Conservation (phyloP, 2,888 invertebrate genomes). For the Cheilosia vernalis region DNA sequence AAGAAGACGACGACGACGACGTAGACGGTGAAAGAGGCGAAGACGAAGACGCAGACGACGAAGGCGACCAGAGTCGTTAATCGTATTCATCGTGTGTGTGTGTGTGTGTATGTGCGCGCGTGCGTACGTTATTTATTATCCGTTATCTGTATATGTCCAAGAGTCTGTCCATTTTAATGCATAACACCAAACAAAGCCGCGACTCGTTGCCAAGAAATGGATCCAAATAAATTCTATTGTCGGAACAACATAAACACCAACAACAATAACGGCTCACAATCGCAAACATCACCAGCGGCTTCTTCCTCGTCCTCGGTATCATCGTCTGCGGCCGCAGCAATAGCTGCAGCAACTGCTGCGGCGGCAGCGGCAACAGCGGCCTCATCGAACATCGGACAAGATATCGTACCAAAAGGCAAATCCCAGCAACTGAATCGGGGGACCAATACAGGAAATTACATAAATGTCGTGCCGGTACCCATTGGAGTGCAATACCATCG, state of each 20-base stretch:
- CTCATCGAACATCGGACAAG: conserved; percentile 73
- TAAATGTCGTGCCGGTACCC: conserved; percentile 83
- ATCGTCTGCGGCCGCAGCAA: conserved; percentile 75
- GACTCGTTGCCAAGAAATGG: conserved; percentile 78
- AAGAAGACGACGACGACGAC: not conserved
- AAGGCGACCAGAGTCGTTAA: conserved; percentile 3
- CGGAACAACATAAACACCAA: conserved; percentile 74
- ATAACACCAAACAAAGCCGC: conserved; percentile 56
- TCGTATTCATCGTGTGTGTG: conserved; percentile 2
- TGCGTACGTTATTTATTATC: conserved; percentile 43
- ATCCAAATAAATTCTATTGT: conserved; percentile 81
- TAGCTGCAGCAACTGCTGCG: conserved; percentile 76
- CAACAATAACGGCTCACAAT: conserved; percentile 73
- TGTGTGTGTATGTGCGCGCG: not conserved
- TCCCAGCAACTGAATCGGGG: conserved; percentile 77
- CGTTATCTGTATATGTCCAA: conserved; percentile 64
- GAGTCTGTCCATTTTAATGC: conserved; percentile 73
- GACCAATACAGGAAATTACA: conserved; percentile 80
- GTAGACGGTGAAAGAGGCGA: conserved; percentile 9
- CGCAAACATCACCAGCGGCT: conserved; percentile 76
- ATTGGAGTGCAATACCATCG: conserved; percentile 83
- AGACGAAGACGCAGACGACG: conserved; percentile 16
- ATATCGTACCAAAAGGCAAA: conserved; percentile 75
- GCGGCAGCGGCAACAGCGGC: conserved; percentile 74
- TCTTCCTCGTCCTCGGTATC: conserved; percentile 77